These are phyloP conservation scores for Musca domestica DNA, from an alignment of 1,140 invertebrate species.

Conservation along the genomic window DNA sequence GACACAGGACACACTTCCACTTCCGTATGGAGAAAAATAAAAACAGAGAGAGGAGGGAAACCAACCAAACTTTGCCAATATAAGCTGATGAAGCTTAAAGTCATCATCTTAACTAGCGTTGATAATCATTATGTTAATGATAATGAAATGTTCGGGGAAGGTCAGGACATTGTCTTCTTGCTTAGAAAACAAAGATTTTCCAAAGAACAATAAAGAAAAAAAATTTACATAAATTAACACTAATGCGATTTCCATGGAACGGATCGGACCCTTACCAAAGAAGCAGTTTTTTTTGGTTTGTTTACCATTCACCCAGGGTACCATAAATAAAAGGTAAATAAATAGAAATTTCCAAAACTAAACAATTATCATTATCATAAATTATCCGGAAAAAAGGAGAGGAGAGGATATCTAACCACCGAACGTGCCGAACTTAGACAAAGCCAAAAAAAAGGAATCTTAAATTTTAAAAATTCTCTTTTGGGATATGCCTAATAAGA, in stretches of 20 bases:
- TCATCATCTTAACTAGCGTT: neutral
- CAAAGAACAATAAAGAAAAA: neutral
- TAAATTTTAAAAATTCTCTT: slow-evolving; percentile 5
- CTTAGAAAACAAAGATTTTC: too few relatives aligned
- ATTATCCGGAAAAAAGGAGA: neutral
- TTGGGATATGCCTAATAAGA: too few relatives aligned
- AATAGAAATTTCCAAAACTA: neutral
- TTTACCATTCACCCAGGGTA: neutral
- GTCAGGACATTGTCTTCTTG: neutral
- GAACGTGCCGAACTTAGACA: neutral
- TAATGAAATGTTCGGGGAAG: neutral
- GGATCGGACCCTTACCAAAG: neutral
- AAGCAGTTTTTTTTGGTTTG: neutral
- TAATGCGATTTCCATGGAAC: neutral
- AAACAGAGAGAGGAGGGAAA: too few relatives aligned
- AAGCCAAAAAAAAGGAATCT: neutral
- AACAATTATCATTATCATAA: slow-evolving; percentile 18
- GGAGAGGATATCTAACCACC: too few relatives aligned
- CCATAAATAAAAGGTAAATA: neutral
- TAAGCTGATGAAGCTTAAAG: neutral
- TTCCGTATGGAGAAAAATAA: neutral
- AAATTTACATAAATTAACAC: slow-evolving; percentile 21
- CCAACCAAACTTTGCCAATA: too few relatives aligned
- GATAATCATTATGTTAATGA: neutral
- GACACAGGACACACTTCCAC: slow-evolving; percentile 19